Evolutionary conservation across 1,140 invertebrate genomes (phyloP), one percentile per base, ranked within the genome.

Genomic region (Rhopalosiphum padi): DNA sequence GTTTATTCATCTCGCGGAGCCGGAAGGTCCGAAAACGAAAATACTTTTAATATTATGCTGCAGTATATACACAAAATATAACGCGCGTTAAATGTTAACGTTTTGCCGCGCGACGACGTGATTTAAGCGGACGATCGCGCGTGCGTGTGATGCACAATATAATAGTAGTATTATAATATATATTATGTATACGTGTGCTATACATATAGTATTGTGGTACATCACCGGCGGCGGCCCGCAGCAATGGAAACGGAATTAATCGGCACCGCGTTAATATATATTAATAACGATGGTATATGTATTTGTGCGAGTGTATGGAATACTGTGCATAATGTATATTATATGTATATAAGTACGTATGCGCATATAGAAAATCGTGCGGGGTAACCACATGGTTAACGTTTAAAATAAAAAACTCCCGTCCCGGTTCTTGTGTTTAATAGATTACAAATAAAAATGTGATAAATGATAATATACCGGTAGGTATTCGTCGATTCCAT

Each of bases 21-120:
- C 87, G 87, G 87, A 89, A 89, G 87, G 87, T 89, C 46, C 46
- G n/a, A 51, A 51, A 88, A 35, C 2, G 30, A 87, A 87, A 48
- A 87, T 21, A 46, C 35, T 86, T 46, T 48, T 86, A 48, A 37
- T 83, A 37, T 83, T 68, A 23, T 41, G 41, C 77, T 37, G 9
- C 82, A 5, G 1, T 43, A 25, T 35, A 21, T 46, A 46, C 9
- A 46, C 23, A 55, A 0, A 55, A 21, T 7, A 55, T 8, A 55
- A 8, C 22, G 1, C 55, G 11, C 55, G 23, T 55, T 30, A 55
- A 55, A 60, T 60, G 55, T 60, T 30, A 60, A 60, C 55, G 55
- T 60, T 60, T 60, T 30, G 55, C 55, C 55, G 55, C 25, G 55
- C 55, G 8, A 86, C 37, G 37, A 23, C 25, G n/a, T 90, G 30